Percentiles rank a stretch among this genome's conserved stretches.
Conservation (phyloP, 2,888 invertebrate species). For the Drosophila merina region DNA sequence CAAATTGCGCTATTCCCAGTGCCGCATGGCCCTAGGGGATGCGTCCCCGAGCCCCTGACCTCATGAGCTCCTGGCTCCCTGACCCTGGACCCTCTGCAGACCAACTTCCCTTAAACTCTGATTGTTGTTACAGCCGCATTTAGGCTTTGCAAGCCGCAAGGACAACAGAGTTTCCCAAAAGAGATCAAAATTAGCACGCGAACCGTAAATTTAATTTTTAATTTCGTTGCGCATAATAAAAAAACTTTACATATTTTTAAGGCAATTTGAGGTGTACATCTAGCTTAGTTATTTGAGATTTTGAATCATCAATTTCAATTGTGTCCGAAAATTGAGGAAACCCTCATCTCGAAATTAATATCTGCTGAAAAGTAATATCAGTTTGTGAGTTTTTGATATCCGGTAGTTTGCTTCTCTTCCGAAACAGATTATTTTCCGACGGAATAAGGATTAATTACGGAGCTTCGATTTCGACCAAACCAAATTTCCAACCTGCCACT, state of each 20-base stretch:
- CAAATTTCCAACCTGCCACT: background rate
- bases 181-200: conserved; percentile 61
- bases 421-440: background rate
- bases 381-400: background rate
- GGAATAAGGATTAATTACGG: conserved; percentile 1
- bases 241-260: conserved; percentile 29
- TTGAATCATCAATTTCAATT: too few relatives aligned
- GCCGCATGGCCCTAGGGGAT: conserved; percentile 66
- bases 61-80: conserved; percentile 7
- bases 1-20: conserved; percentile 65
- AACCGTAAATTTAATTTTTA: conserved; percentile 72
- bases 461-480: conserved; percentile 11
- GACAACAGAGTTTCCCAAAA: conserved; percentile 27
- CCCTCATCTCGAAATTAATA: too few relatives aligned
- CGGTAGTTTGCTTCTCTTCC: background rate
- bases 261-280: too few relatives aligned
- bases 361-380: background rate
- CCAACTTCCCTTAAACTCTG: conserved; percentile 12
- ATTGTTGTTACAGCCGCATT: conserved; percentile 34
- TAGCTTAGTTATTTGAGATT: too few relatives aligned
- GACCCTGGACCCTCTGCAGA: conserved; percentile 1
- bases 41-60: conserved; percentile 11
- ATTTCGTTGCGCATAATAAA: conserved; percentile 75
- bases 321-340: too few relatives aligned
- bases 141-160: conserved; percentile 47